Percentiles rank a stretch among this genome's conserved stretches.
Conservation (phyloP, 2,113 vertebrate species). For the Mirounga angustirostris region DNA sequence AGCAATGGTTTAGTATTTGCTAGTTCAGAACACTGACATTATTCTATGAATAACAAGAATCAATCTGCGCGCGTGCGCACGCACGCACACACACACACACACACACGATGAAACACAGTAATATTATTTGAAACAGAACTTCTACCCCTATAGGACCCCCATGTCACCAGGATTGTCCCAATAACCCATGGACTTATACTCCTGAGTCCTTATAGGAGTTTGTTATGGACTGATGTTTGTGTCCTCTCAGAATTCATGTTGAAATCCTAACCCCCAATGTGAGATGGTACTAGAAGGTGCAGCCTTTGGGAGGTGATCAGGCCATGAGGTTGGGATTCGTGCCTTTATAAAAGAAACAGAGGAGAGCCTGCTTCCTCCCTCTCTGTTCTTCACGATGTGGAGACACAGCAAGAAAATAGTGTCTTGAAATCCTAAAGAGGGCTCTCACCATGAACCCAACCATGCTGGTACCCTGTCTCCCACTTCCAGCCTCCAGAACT, state of each 20-base stretch:
- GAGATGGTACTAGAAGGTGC: background rate
- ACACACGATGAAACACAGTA: background rate
- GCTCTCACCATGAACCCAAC: too few species aligned
- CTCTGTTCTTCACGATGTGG: background rate
- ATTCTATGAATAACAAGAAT: background rate
- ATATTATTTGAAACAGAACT: background rate
- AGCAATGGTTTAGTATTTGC: background rate
- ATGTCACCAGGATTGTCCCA: background rate
- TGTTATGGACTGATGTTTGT: background rate
- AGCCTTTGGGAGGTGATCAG: background rate
- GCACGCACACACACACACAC: background rate
- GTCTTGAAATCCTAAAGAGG: background rate
- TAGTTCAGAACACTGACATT: background rate
- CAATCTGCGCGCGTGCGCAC: background rate
- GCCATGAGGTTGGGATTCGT: background rate
- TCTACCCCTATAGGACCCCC: fast-evolving
- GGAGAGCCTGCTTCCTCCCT: background rate
- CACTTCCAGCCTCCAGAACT: background rate
- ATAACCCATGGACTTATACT: background rate
- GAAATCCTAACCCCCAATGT: background rate
- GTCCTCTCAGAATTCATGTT: background rate
- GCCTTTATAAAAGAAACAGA: background rate
- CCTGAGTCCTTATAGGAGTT: background rate
- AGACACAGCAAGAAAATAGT: background rate
- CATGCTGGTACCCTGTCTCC: background rate